Percentiles rank a stretch among this genome's conserved stretches.
Evolutionary conservation across 1,140 invertebrate genomes (phyloP).

Genomic region (Eupeodes corollae): DNA sequence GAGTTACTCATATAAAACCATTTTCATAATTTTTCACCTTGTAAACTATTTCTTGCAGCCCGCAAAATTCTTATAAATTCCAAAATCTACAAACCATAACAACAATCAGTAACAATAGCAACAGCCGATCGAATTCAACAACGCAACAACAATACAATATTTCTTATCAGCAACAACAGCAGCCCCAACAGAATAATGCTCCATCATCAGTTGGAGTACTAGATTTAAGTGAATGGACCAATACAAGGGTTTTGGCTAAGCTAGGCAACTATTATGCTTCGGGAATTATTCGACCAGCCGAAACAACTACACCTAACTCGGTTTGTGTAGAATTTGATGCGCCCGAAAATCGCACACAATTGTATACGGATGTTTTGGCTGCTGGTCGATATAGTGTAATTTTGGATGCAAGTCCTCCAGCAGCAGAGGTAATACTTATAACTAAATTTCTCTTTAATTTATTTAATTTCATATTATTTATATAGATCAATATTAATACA

Average conservation of each 20-base stretch:
- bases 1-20: not conserved
- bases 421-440: conserved; percentile 41
- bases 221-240: conserved; percentile 82
- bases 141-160: not conserved
- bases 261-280: conserved; percentile 70
- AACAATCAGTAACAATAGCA: conserved; percentile 25
- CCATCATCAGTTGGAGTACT: conserved; percentile 40
- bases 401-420: conserved; percentile 80
- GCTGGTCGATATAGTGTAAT: conserved; percentile 77
- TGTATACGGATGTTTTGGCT: conserved; percentile 60
- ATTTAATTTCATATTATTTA: not conserved
- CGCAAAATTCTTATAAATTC: conserved; percentile 6
- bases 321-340: conserved; percentile 65
- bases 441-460: too few species aligned
- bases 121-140: conserved; percentile 7
- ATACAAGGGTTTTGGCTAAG: conserved; percentile 81
- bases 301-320: conserved; percentile 45
- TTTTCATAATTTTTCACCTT: not conserved
- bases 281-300: conserved; percentile 51
- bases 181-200: conserved; percentile 13
- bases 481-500: conserved; percentile 40
- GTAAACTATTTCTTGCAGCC: not conserved
- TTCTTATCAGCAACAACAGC: not conserved
- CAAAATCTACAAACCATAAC: conserved; percentile 11
- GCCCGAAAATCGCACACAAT: conserved; percentile 42